Evolutionary conservation across 2,888 invertebrate species (phyloP).

Genomic region (Sarcophaga subvicina): DNA sequence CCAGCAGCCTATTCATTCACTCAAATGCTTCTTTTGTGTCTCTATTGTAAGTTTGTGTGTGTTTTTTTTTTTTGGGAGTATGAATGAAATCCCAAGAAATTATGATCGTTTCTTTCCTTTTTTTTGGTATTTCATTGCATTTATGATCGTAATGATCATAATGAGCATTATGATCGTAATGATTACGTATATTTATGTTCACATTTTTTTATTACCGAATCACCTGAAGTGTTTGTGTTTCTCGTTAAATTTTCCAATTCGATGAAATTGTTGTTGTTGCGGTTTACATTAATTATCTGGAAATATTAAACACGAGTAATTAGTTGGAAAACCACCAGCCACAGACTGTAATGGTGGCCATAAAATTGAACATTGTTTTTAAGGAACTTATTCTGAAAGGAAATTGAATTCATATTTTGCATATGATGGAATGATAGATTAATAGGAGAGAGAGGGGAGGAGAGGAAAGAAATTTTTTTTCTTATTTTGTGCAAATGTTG

Average conservation of each 20-base stretch:
- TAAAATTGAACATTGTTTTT: not conserved
- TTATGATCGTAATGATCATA: constrained; percentile 18
- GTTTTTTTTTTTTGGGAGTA: not conserved
- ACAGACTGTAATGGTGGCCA: not conserved
- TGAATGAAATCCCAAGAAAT: not conserved
- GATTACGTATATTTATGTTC: not conserved
- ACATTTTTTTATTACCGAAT: constrained; percentile 78
- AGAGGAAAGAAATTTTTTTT: no score
- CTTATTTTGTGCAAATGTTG: no score
- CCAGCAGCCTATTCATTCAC: not conserved
- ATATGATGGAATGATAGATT: no score
- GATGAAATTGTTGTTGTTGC: constrained; percentile 51
- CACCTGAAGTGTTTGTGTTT: constrained; percentile 77
- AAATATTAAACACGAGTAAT: constrained; percentile 30
- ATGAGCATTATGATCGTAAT: constrained; percentile 3
- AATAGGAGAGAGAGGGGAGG: no score
- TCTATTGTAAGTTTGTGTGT: constrained; percentile 18
- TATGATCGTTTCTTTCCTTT: constrained; percentile 27
- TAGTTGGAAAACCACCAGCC: constrained; percentile 26
- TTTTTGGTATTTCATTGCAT: constrained; percentile 3
- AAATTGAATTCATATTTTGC: not conserved
- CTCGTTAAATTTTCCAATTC: constrained; percentile 73
- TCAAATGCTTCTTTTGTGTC: constrained; percentile 32
- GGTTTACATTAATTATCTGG: constrained; percentile 66
- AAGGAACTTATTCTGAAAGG: not conserved